Conservation (phyloP, 2,113 vertebrate species). For the Cyphomyrus discorhynchus region DNA sequence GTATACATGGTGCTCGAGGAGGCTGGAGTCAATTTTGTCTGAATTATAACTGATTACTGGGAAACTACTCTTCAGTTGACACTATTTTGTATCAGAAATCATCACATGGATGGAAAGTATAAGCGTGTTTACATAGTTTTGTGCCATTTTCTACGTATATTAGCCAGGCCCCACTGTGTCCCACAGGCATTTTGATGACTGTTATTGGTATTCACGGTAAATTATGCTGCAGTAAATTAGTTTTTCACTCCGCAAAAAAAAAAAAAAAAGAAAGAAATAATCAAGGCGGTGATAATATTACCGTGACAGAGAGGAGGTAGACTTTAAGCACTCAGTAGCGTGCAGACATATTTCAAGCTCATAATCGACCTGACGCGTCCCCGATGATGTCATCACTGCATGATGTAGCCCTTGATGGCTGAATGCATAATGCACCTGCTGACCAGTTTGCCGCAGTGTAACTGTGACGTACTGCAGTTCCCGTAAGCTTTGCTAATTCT, state of each 20-base stretch:
- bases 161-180: background rate
- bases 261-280: conserved; percentile 47
- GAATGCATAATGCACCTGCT: background rate
- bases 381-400: background rate
- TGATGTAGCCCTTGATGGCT: background rate
- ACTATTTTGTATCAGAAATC: conserved; percentile 30
- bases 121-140: conserved; percentile 46
- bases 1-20: background rate
- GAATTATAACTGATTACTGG: conserved; percentile 45
- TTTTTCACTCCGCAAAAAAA: conserved; percentile 43
- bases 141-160: background rate
- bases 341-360: conserved; percentile 43
- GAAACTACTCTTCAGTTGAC: conserved; percentile 43
- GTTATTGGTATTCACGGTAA: background rate
- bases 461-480: background rate
- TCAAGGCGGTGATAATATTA: conserved; percentile 50
- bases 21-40: too few relatives aligned
- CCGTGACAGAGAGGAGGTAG: conserved; percentile 2
- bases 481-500: background rate
- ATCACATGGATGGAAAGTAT: conserved; percentile 23
- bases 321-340: conserved; percentile 42
- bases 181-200: background rate
- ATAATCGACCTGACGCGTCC: conserved; percentile 25
- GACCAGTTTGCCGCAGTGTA: background rate
- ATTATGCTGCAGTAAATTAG: conserved; percentile 1